phyloP scores from a whole-genome alignment of 2,888 invertebrate genomes.

The Standfussiana lucernea region DNA sequence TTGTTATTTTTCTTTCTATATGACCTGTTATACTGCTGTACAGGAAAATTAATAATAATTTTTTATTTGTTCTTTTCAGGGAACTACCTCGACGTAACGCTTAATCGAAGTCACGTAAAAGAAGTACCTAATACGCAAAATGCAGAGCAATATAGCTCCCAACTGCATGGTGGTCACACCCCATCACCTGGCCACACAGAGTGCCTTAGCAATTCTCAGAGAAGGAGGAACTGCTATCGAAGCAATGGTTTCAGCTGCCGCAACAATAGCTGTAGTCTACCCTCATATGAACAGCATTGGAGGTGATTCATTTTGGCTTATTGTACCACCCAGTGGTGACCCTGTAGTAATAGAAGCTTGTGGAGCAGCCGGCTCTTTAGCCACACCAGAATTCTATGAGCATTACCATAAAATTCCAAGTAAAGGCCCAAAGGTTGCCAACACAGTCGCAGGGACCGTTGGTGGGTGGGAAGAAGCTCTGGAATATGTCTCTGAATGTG shows the following conservation, averaged over 20 bases:
- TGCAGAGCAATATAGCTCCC: slow-evolving; percentile 78
- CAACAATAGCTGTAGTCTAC: slow-evolving; percentile 85
- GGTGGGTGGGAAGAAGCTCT: slow-evolving; percentile 88
- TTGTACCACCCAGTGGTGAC: slow-evolving; percentile 82
- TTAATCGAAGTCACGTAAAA: background rate
- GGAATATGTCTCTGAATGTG: slow-evolving; percentile 82
- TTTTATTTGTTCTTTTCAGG: slow-evolving; percentile 65
- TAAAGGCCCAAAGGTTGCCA: slow-evolving; percentile 81
- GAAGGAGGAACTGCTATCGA: slow-evolving; percentile 87
- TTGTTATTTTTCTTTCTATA: slow-evolving; percentile 5
- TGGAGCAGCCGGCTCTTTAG: slow-evolving; percentile 83
- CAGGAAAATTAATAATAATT: background rate
- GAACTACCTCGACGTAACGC: background rate
- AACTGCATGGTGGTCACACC: slow-evolving; percentile 86
- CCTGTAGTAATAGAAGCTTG: slow-evolving; percentile 86
- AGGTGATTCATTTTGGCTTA: slow-evolving; percentile 87
- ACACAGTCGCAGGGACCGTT: slow-evolving; percentile 85
- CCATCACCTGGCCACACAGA: slow-evolving; percentile 85
- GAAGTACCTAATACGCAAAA: slow-evolving; percentile 50
- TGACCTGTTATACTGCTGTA: background rate
- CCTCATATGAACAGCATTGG: slow-evolving; percentile 87
- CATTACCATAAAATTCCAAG: slow-evolving; percentile 77
- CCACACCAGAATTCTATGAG: slow-evolving; percentile 77
- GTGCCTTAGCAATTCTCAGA: slow-evolving; percentile 81
- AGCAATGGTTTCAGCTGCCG: slow-evolving; percentile 86